Conservation (phyloP, 2,797 vertebrate genomes). For the Myotis myotis region DNA sequence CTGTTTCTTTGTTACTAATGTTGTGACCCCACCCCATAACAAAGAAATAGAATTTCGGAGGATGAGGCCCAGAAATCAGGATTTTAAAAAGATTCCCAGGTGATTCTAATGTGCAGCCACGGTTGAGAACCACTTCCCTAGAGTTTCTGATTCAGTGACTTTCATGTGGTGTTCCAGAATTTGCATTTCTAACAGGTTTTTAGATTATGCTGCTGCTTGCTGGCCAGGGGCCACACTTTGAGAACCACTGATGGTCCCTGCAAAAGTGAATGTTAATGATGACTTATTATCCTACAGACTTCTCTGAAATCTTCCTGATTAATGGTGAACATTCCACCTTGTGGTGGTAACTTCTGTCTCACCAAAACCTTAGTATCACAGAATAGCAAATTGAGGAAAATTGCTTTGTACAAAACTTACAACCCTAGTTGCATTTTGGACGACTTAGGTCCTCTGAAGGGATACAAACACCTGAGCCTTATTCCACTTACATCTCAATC, state of each 20-base stretch:
- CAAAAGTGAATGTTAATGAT: background rate
- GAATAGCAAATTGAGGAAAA: background rate
- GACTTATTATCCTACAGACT: background rate
- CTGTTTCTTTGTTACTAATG: too few relatives aligned
- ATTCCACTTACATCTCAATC: background rate
- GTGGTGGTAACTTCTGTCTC: background rate
- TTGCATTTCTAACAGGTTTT: slow-evolving; percentile 11
- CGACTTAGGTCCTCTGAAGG: background rate
- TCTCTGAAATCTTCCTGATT: background rate
- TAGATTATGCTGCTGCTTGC: background rate
- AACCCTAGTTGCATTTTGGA: background rate
- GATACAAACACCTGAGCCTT: background rate
- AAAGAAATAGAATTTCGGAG: too few relatives aligned
- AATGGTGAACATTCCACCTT: background rate
- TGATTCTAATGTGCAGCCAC: too few relatives aligned
- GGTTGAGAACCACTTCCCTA: too few relatives aligned
- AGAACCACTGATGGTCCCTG: background rate
- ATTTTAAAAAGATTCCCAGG: too few relatives aligned
- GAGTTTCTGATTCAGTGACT: background rate
- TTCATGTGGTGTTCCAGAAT: background rate
- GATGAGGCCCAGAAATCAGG: too few relatives aligned
- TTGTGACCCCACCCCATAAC: too few relatives aligned
- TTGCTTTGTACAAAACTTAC: background rate
- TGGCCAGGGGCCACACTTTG: background rate
- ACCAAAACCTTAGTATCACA: background rate